Percentiles rank a stretch among this genome's conserved stretches.
Evolutionary conservation across 2,797 vertebrate genomes (phyloP).

Genomic region (Rhinichthys osculus): DNA sequence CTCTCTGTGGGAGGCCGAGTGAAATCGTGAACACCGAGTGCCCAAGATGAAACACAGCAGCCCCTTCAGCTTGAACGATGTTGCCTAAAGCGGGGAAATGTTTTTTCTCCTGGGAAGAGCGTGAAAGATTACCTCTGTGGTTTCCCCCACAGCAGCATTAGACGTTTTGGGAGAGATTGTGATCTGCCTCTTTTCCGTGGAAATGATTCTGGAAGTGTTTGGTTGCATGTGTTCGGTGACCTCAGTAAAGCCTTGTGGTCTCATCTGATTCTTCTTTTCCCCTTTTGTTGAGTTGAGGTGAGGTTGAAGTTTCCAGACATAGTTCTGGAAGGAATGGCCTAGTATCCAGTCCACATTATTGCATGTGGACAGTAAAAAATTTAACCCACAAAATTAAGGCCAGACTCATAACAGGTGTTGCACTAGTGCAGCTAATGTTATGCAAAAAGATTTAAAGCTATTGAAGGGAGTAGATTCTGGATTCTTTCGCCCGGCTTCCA

Average conservation of each 20-base stretch:
- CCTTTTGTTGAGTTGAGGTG: conserved; percentile 73
- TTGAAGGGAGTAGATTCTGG: too few species aligned
- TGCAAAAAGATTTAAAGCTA: background rate
- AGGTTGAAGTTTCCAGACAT: conserved; percentile 73
- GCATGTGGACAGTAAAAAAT: conserved; percentile 28
- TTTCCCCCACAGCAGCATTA: conserved; percentile 64
- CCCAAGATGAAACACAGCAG: conserved; percentile 66
- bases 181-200: conserved; percentile 71
- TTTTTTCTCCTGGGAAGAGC: conserved; percentile 57
- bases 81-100: conserved; percentile 40
- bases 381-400: conserved; percentile 1
- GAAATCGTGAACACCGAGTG: conserved; percentile 53
- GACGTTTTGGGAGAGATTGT: conserved; percentile 68
- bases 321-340: conserved; percentile 22
- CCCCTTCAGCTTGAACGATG: conserved; percentile 66
- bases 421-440: background rate
- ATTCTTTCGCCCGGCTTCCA: too few species aligned
- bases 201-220: conserved; percentile 70
- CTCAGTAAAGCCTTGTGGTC: conserved; percentile 77
- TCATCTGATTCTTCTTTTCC: conserved; percentile 63
- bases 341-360: conserved; percentile 5
- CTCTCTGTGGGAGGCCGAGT: conserved; percentile 63
- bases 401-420: conserved; percentile 25
- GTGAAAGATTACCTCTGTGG: conserved; percentile 63
- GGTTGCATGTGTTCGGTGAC: conserved; percentile 73